phyloP scores from a whole-genome alignment of 1,140 invertebrate genomes.

The Aphidius ervi region DNA sequence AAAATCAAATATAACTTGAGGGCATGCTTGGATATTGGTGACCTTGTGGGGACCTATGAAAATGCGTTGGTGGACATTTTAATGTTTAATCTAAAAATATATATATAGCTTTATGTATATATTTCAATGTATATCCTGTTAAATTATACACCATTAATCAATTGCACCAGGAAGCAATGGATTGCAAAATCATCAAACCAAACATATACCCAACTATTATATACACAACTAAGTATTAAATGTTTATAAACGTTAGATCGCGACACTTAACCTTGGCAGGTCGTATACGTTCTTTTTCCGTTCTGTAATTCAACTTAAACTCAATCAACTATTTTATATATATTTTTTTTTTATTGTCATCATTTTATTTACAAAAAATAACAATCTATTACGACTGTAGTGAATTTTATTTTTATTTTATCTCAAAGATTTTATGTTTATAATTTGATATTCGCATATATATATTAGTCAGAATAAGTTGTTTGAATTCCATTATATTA shows the following conservation, averaged over 20 bases:
- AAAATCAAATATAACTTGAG: too few relatives aligned
- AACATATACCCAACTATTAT: constrained; percentile 29
- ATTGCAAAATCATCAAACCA: constrained; percentile 40
- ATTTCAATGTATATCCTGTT: too few relatives aligned
- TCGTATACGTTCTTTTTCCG: constrained; percentile 26
- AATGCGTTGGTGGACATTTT: too few relatives aligned
- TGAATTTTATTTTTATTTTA: background rate
- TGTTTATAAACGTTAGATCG: constrained; percentile 13
- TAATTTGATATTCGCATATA: background rate
- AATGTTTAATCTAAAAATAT: too few relatives aligned
- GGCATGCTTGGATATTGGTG: too few relatives aligned
- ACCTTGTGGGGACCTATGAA: too few relatives aligned
- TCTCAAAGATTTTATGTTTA: background rate
- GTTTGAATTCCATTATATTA: background rate
- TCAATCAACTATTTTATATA: background rate
- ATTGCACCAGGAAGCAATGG: constrained; percentile 36
- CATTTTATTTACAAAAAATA: background rate
- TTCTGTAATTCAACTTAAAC: constrained; percentile 1
- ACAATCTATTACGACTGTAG: background rate
- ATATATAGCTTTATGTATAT: too few relatives aligned
- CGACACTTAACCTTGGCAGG: constrained; percentile 35
- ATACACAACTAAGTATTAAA: background rate
- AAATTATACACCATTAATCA: constrained; percentile 35
- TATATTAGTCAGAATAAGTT: background rate
- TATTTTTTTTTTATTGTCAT: background rate